Conservation (phyloP, 2,888 invertebrate genomes). For the Gandaritis pyraliata region DNA sequence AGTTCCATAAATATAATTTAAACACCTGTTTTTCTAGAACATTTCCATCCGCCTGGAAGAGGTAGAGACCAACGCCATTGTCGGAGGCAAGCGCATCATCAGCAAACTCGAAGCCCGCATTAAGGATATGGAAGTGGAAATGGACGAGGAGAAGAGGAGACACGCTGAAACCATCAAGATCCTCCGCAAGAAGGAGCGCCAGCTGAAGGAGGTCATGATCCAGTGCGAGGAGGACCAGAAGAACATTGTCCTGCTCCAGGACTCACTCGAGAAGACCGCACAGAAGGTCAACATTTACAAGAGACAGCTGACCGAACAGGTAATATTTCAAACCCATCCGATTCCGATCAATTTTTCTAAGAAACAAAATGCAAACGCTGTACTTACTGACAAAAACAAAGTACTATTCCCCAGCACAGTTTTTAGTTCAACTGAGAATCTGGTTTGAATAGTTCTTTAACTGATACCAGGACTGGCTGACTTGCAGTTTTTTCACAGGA, state of each 20-base stretch:
- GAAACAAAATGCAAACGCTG: too few relatives aligned
- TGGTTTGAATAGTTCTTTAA: too few relatives aligned
- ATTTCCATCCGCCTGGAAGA: constrained; percentile 96
- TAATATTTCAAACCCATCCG: constrained; percentile 52
- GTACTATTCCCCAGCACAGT: too few relatives aligned
- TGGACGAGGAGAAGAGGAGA: constrained; percentile 98
- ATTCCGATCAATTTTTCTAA: too few relatives aligned
- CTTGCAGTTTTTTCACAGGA: too few relatives aligned
- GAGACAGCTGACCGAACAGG: constrained; percentile 97
- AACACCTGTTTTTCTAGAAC: constrained; percentile 88
- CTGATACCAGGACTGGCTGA: too few relatives aligned
- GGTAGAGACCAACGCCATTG: constrained; percentile 98
- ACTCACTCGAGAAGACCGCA: constrained; percentile 92
- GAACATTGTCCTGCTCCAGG: constrained; percentile 96
- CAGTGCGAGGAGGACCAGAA: constrained; percentile 99
- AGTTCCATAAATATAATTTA: too few relatives aligned
- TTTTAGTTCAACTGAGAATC: too few relatives aligned
- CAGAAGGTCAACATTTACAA: constrained; percentile 97
- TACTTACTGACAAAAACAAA: too few relatives aligned
- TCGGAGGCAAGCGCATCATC: constrained; percentile 98
- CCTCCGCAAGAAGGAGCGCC: constrained; percentile 98
- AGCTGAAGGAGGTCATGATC: constrained; percentile 97
- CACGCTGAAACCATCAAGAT: constrained; percentile 99
- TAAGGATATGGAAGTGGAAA: constrained; percentile 96
- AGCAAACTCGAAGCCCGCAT: constrained; percentile 98